A percentile compares a stretch with the other conserved stretches of the same genome.
Evolutionary conservation across 2,113 vertebrate species (phyloP).

Genomic region (Vimba vimba): DNA sequence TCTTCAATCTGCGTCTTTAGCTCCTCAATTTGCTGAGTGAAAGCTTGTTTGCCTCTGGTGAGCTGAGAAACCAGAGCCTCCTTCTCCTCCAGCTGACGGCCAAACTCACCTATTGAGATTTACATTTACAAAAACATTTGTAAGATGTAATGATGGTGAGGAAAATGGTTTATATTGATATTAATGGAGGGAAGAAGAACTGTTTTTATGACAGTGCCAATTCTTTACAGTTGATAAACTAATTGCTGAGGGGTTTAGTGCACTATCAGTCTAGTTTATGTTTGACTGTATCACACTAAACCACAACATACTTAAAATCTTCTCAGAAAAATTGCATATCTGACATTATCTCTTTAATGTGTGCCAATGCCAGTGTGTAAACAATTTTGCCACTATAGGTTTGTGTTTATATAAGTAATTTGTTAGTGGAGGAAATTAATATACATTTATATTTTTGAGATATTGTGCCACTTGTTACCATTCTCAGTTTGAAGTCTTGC

Average conservation of each 20-base stretch:
- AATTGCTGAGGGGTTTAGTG: neutral
- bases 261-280: neutral
- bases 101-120: no score
- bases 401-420: neutral
- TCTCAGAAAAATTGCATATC: neutral
- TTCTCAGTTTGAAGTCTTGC: slow-evolving; percentile 60
- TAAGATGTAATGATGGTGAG: no score
- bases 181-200: neutral
- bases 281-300: neutral
- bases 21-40: no score
- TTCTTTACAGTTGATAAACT: neutral
- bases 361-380: neutral
- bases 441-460: neutral
- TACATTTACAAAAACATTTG: no score
- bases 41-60: no score
- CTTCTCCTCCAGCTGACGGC: no score
- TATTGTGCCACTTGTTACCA: slow-evolving; percentile 30
- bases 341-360: neutral
- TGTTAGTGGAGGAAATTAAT: neutral
- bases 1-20: no score
- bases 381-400: neutral
- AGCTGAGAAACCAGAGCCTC: no score
- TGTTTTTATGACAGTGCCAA: neutral
- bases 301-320: neutral
- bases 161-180: neutral